phyloP scores from a whole-genome alignment of 2,113 vertebrate species.

The Marmota flaviventris region DNA sequence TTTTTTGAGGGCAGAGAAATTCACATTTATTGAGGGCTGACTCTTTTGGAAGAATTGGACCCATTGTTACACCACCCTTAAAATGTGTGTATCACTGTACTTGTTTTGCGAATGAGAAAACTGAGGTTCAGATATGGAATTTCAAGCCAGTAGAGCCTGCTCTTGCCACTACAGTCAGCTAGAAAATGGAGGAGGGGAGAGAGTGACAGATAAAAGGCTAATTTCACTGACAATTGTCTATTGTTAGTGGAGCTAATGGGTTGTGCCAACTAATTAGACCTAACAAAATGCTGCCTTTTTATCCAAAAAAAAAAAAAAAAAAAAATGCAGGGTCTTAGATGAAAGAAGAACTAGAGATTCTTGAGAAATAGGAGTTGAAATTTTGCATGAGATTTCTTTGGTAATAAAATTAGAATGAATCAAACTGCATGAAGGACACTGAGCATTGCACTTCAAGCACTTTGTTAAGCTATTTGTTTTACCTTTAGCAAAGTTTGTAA shows the following conservation, averaged over 20 bases:
- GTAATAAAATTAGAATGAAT: slow-evolving; percentile 5
- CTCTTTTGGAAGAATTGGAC: neutral
- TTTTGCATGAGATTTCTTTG: neutral
- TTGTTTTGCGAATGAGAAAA: slow-evolving; percentile 43
- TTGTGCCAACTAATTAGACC: slow-evolving; percentile 48
- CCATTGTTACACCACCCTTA: neutral
- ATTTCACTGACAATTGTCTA: slow-evolving; percentile 69
- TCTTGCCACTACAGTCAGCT: neutral
- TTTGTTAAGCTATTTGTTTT: slow-evolving; percentile 56
- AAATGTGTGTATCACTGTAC: neutral
- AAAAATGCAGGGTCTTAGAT: neutral
- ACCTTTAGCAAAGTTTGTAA: slow-evolving; percentile 69
- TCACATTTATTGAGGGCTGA: neutral
- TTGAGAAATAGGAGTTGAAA: neutral
- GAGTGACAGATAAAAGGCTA: slow-evolving; percentile 27
- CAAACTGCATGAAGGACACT: neutral
- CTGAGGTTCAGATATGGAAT: slow-evolving; percentile 1
- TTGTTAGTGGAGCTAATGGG: slow-evolving; percentile 43
- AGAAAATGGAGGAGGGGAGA: slow-evolving; percentile 11
- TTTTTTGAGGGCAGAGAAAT: neutral
- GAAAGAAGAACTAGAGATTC: neutral
- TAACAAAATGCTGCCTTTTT: slow-evolving; percentile 58
- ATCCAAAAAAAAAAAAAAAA: slow-evolving; percentile 69
- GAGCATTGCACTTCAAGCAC: neutral
- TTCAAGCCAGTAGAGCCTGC: neutral